Conservation (phyloP, 37 sponge, comb jelly and placozoan genomes). For the Oopsacas minuta region DNA sequence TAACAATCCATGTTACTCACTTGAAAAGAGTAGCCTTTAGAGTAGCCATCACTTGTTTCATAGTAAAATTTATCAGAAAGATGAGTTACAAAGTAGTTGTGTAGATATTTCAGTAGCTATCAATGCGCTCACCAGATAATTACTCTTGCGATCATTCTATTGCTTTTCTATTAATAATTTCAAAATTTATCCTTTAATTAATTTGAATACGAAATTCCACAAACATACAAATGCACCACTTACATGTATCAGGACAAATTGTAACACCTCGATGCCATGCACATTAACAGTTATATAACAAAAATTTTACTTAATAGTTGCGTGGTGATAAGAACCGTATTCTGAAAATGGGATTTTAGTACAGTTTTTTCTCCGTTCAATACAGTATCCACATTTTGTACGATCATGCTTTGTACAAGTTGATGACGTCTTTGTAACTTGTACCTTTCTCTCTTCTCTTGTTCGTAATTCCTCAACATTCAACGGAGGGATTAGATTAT, state of each 20-base stretch:
- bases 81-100: too few species aligned
- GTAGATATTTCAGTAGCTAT: too few species aligned
- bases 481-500: background rate
- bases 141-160: too few species aligned
- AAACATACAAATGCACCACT: background rate
- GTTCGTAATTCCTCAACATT: background rate
- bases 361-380: background rate
- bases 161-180: too few species aligned
- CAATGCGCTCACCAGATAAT: too few species aligned
- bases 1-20: too few species aligned
- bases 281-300: background rate
- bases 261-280: background rate
- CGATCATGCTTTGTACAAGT: background rate
- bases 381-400: background rate
- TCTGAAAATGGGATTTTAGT: conserved; percentile 6
- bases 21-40: too few species aligned
- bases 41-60: too few species aligned
- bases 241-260: background rate
- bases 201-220: too few species aligned
- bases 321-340: background rate
- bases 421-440: background rate
- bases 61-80: too few species aligned
- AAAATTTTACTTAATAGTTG: background rate
- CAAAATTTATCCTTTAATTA: too few species aligned
- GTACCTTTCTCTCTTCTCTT: background rate